These are phyloP conservation scores for Podiceps cristatus DNA, from an alignment of 2,113 vertebrate genomes.

Conservation along the genomic window DNA sequence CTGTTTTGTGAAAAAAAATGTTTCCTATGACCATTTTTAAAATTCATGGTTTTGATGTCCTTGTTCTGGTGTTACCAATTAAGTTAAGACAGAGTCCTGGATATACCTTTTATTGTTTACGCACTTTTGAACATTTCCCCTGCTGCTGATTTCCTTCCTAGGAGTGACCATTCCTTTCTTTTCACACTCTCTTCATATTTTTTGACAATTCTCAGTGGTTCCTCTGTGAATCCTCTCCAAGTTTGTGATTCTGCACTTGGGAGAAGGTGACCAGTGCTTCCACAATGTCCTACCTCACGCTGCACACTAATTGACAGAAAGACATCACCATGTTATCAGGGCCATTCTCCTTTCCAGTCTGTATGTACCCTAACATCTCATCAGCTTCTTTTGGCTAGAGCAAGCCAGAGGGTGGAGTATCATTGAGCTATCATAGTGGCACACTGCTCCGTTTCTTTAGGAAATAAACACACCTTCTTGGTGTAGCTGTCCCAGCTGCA, in stretches of 20 bases:
- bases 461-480: not conserved
- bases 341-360: not conserved
- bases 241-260: not conserved
- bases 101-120: not conserved
- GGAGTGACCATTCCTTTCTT: not conserved
- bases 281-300: rapidly evolving
- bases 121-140: not conserved
- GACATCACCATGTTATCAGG: not conserved
- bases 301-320: not conserved
- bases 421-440: not conserved
- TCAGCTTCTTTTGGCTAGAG: not conserved
- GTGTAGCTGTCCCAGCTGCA: not conserved
- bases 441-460: not conserved
- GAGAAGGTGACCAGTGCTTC: not conserved
- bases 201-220: not conserved
- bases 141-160: not conserved
- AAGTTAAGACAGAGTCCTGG: not conserved
- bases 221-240: not conserved
- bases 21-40: not conserved
- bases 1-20: not conserved
- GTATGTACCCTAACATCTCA: not conserved
- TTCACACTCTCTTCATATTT: not conserved
- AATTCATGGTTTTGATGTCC: not conserved
- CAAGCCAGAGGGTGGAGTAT: not conserved
- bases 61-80: not conserved